Percentiles rank a stretch among this genome's conserved stretches.
These are phyloP conservation scores for Apodemia zela DNA, from an alignment of 2,888 invertebrate genomes.

Conservation along the genomic window DNA sequence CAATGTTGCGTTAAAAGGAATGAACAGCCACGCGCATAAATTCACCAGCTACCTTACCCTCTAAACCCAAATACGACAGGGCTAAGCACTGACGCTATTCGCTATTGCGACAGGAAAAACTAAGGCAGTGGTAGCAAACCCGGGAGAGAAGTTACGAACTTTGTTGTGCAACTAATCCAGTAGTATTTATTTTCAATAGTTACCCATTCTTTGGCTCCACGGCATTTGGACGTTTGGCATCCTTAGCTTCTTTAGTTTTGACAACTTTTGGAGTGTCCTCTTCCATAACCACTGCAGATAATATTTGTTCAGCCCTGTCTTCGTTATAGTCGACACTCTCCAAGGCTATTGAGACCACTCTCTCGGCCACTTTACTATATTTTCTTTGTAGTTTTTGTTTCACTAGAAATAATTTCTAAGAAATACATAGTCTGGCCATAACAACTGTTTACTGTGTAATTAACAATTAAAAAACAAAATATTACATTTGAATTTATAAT, in stretches of 20 bases:
- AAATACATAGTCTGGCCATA: too few species aligned
- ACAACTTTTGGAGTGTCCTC: conserved; percentile 63
- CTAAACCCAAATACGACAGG: too few species aligned
- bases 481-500: too few species aligned
- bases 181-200: conserved; percentile 31
- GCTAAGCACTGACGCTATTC: too few species aligned
- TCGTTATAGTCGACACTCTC: conserved; percentile 94
- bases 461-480: too few species aligned
- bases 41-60: too few species aligned
- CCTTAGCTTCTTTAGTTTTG: conserved; percentile 40
- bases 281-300: conserved; percentile 86
- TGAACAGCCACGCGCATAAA: too few species aligned
- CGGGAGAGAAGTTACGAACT: too few species aligned
- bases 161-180: too few species aligned
- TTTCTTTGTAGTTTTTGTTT: conserved; percentile 85
- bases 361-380: conserved; percentile 88
- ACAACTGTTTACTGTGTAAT: too few species aligned
- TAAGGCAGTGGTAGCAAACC: neutral
- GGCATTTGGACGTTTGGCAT: conserved; percentile 37
- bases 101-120: too few species aligned
- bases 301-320: conserved; percentile 88
- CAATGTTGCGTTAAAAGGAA: too few species aligned
- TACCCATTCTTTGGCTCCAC: conserved; percentile 51
- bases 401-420: conserved; percentile 67
- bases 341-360: conserved; percentile 90